A percentile compares a stretch with the other conserved stretches of the same genome.
phyloP scores from a whole-genome alignment of 2,888 invertebrate species.

The Caenorhabditis japonica region DNA sequence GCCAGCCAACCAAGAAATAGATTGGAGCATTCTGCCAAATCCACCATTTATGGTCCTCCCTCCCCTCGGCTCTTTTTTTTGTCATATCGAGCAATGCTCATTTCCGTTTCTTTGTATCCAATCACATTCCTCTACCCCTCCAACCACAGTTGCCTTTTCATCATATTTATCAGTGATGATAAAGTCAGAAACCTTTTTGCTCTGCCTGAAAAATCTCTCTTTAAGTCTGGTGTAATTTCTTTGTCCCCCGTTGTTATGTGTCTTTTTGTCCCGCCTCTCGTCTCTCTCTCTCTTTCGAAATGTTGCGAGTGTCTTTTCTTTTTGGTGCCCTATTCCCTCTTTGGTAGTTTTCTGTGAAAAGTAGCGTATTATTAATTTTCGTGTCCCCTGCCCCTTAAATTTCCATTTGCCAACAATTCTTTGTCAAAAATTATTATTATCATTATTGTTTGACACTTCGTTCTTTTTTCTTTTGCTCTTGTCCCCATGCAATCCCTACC shows the following conservation, averaged over 20 bases:
- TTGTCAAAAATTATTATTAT: neutral
- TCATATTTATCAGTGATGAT: constrained; percentile 5
- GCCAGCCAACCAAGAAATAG: neutral
- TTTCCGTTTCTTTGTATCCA: neutral
- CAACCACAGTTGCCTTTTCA: neutral
- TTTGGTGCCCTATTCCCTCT: neutral
- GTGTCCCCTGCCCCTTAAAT: neutral
- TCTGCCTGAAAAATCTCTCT: constrained; percentile 14
- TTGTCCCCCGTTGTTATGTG: constrained; percentile 14
- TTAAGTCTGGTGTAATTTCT: constrained; percentile 19
- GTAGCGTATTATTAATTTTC: neutral
- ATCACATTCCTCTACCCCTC: neutral
- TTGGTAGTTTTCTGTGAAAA: neutral
- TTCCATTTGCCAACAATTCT: neutral
- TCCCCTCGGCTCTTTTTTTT: neutral
- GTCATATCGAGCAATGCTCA: too few species aligned
- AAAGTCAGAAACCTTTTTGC: neutral
- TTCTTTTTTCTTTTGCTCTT: neutral
- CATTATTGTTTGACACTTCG: neutral
- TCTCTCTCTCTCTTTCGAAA: too few species aligned
- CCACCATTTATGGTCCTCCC: neutral
- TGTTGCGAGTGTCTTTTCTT: constrained; percentile 24
- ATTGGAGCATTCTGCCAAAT: too few species aligned
- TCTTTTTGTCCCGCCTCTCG: constrained; percentile 7
- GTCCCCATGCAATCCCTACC: neutral